Conservation (phyloP, 1,140 invertebrate species). For the Euura saliciscinereae region DNA sequence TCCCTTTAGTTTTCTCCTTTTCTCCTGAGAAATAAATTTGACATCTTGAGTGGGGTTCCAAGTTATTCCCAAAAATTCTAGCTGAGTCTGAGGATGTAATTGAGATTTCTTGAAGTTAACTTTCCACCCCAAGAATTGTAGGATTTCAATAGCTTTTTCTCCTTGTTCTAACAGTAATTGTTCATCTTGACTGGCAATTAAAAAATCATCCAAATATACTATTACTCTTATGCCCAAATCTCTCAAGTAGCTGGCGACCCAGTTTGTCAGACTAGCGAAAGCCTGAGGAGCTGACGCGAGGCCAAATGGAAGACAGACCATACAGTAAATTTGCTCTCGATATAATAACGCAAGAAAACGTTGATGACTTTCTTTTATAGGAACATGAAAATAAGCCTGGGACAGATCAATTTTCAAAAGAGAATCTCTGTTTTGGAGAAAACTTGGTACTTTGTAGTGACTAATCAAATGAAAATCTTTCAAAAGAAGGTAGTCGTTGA, state of each 20-base stretch:
- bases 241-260: conserved; percentile 20
- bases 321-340: conserved; percentile 14
- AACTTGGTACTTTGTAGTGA: conserved; percentile 20
- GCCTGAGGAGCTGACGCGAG: conserved; percentile 30
- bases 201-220: conserved; percentile 28
- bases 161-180: neutral
- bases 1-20: neutral
- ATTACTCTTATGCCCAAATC: conserved; percentile 21
- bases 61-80: conserved; percentile 21
- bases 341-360: conserved; percentile 25
- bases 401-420: conserved; percentile 24
- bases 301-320: conserved; percentile 39
- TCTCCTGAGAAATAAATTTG: conserved; percentile 12
- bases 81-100: neutral
- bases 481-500: conserved; percentile 27
- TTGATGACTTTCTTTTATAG: conserved; percentile 24
- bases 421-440: conserved; percentile 17
- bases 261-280: conserved; percentile 38
- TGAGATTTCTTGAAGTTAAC: conserved; percentile 19
- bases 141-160: neutral
- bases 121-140: conserved; percentile 17
- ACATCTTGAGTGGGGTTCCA: conserved; percentile 19
- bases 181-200: conserved; percentile 17
- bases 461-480: conserved; percentile 29
- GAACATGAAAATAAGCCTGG: conserved; percentile 23